These are phyloP conservation scores for Enteromius anoplus DNA, from an alignment of 2,797 vertebrate species.

Conservation along the genomic window DNA sequence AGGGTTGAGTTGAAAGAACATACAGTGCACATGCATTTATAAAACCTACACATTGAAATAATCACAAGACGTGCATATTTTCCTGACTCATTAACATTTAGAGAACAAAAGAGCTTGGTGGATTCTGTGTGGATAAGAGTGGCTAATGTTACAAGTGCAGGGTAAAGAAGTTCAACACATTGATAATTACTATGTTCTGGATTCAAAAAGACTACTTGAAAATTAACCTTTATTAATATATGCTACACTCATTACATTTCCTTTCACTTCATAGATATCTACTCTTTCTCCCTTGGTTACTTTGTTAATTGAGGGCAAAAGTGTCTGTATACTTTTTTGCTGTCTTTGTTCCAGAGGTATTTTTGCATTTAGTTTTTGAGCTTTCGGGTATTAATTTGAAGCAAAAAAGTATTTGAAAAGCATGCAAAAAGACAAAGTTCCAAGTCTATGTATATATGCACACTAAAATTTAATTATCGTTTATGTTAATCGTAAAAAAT, in stretches of 20 bases:
- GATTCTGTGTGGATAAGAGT: slow-evolving; percentile 22
- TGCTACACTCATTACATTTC: neutral
- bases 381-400: neutral
- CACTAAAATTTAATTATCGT: neutral
- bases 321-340: neutral
- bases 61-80: slow-evolving; percentile 4
- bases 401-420: neutral
- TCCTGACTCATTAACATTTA: slow-evolving; percentile 30
- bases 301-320: slow-evolving; percentile 30
- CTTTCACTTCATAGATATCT: neutral
- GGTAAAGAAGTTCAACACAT: slow-evolving; percentile 16
- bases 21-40: neutral
- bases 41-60: neutral
- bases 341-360: neutral
- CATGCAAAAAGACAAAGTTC: neutral
- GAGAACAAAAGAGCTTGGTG: neutral
- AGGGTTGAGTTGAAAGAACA: slow-evolving; percentile 17
- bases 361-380: neutral
- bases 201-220: slow-evolving; percentile 17
- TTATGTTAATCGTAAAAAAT: neutral
- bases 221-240: neutral
- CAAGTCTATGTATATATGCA: neutral
- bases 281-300: neutral
- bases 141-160: neutral
- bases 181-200: neutral